Evolutionary conservation across 2,797 vertebrate genomes (phyloP), one percentile per base, ranked within the genome.

Genomic region (Schizopygopsis malacanthus): DNA sequence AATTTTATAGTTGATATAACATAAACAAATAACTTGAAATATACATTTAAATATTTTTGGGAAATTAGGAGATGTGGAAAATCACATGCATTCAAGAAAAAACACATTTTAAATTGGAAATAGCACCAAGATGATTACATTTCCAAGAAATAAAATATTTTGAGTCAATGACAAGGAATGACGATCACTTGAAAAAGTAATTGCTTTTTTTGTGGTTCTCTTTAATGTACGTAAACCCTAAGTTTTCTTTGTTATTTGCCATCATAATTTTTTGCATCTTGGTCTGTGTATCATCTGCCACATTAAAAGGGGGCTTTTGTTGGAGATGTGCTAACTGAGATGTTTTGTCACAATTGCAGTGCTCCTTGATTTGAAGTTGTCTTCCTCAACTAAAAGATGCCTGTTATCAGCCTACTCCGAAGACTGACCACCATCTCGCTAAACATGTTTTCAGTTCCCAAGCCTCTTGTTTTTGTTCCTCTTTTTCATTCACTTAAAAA

Each of bases 401-500:
- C 91, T 84, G 87, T 89, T 89, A 93, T 95, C 94, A 72, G 76
- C 87, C 75, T 41, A 81, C 94, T 95, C 95, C 90, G 86, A 93
- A 93, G 93, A 96, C 96, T 96, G 96, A 96, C 96, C 96, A 95
- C 94, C 92, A 90, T 96, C 94, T 95, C 95, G 94, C 94, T 90
- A 95, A 88, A 85, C 77, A 95, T 95, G 95, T 96, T 96, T 95
- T 95, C 95, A 95, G 96, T 95, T 97, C 97, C 95, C 96, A 95
- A 97, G 96, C 96, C 96, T 85, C 78, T 88, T 71, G 95, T 96
- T 96, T 95, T 97, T 96, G 95, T 95, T 94, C 94, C 94, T 96
- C 95, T 95, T 90, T 83, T 89, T 69, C 39, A 94, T 95, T 81
- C 56, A 70, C 83, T 84, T 69, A 96, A 96, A 96, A 89, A 92